Evolutionary conservation across 2,888 invertebrate species (phyloP).

Genomic region (Lobophora halterata): DNA sequence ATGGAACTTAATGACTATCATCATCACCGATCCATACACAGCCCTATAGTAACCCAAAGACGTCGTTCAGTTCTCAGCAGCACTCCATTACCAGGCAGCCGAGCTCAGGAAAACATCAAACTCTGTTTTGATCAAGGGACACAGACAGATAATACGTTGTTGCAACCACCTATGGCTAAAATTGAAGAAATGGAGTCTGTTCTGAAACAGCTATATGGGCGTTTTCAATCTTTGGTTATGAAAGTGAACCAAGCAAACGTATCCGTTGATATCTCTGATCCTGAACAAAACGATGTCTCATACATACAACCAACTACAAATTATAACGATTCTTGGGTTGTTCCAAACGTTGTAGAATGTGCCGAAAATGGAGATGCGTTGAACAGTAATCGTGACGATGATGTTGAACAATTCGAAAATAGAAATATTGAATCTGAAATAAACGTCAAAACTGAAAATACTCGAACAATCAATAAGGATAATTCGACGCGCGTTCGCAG

Average conservation of each 20-base stretch:
- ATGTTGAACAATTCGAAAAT: conserved; percentile 6
- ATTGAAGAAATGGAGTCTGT: conserved; percentile 44
- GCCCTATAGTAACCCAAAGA: conserved; percentile 20
- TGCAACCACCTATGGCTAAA: conserved; percentile 32
- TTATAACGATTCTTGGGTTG: conserved; percentile 26
- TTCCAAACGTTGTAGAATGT: conserved; percentile 17
- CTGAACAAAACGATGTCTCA: conserved; percentile 31
- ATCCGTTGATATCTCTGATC: conserved; percentile 29
- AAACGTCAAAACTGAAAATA: conserved; percentile 26
- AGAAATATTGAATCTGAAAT: conserved; percentile 11
- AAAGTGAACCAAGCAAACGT: conserved; percentile 28
- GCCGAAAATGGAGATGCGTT: conserved; percentile 12
- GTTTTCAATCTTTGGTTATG: conserved; percentile 38
- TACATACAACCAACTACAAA: conserved; percentile 22
- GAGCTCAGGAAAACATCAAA: conserved; percentile 23
- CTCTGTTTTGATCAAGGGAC: conserved; percentile 47
- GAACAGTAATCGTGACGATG: conserved; percentile 15
- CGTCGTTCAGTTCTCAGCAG: conserved; percentile 42
- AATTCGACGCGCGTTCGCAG: conserved; percentile 45
- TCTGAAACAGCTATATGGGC: conserved; percentile 40
- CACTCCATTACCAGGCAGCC: conserved; percentile 43
- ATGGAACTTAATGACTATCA: conserved; percentile 8
- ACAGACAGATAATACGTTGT: conserved; percentile 42
- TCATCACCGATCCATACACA: conserved; percentile 4
- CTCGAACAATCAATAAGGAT: conserved; percentile 22